Percentiles rank a stretch among this genome's conserved stretches.
phyloP scores from a whole-genome alignment of 2,888 invertebrate species.

The Galerucella pusilla region DNA sequence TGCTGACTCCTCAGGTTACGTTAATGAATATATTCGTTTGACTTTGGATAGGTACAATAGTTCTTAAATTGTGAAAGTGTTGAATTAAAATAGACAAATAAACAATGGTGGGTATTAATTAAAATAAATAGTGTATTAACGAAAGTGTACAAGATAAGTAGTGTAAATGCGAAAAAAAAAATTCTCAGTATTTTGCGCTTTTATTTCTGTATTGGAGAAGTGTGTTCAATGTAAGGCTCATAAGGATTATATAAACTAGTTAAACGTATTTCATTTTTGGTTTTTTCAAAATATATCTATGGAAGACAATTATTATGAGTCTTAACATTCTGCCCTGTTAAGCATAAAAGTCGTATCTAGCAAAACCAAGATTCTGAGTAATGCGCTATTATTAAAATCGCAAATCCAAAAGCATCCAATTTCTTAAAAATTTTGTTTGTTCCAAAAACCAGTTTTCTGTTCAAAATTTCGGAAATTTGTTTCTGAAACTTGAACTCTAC shows the following conservation, averaged over 20 bases:
- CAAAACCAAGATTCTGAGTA: neutral
- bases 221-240: no score
- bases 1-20: neutral
- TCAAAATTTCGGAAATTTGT: no score
- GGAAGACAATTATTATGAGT: no score
- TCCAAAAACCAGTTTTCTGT: no score
- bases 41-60: neutral
- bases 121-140: neutral
- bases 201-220: no score
- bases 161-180: neutral
- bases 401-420: neutral
- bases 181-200: no score
- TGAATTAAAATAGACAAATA: neutral
- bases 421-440: neutral
- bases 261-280: no score
- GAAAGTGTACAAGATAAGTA: neutral
- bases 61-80: neutral
- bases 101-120: neutral
- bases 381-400: neutral
- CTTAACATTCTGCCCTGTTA: no score
- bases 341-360: neutral
- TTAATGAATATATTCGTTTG: neutral
- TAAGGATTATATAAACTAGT: no score
- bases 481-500: no score
- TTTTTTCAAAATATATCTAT: no score